Evolutionary conservation across 2,797 vertebrate species (phyloP).

Genomic region (Cynopterus sphinx): DNA sequence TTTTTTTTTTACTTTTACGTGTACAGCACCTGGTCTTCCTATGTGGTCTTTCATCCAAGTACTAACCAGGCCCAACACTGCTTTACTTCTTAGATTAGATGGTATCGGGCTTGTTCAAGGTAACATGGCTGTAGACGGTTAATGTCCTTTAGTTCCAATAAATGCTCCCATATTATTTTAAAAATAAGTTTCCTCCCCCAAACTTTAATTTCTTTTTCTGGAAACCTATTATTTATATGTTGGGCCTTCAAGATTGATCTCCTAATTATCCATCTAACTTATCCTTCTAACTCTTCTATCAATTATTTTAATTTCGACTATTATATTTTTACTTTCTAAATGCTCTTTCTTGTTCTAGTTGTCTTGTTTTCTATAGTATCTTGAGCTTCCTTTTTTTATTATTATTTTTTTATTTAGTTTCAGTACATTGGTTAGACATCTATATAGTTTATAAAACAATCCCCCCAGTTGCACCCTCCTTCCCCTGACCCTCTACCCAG

Average conservation of each 20-base stretch:
- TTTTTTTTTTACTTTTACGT: too few species aligned
- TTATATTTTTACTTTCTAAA: conserved; percentile 10
- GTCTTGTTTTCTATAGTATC: background rate
- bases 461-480: too few species aligned
- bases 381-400: background rate
- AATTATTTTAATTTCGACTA: background rate
- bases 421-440: too few species aligned
- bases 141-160: background rate
- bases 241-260: background rate
- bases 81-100: too few species aligned
- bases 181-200: background rate
- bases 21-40: too few species aligned
- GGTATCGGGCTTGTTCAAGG: too few species aligned
- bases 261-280: background rate
- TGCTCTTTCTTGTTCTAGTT: background rate
- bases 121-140: background rate
- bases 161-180: background rate
- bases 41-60: too few species aligned
- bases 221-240: background rate
- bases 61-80: too few species aligned
- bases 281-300: background rate
- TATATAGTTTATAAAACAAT: too few species aligned
- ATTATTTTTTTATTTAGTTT: too few species aligned
- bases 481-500: too few species aligned
- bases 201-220: background rate